Evolutionary conservation across 2,888 invertebrate genomes (phyloP).

Genomic region (Aspidiotus rigidus): DNA sequence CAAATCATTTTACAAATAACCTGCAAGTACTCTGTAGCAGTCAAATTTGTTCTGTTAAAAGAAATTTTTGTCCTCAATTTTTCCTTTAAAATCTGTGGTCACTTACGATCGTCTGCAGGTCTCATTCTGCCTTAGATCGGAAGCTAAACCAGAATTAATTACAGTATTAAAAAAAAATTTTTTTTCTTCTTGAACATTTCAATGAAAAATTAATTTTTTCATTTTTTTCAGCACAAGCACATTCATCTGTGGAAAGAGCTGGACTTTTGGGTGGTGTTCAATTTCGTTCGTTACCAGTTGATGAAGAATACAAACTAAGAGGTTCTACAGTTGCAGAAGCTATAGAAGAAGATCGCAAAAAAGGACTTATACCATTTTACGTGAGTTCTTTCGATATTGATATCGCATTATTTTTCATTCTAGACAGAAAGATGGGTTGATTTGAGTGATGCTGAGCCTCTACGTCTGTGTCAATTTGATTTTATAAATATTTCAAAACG

Average conservation of each 20-base stretch:
- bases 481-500: not conserved
- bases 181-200: not conserved
- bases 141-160: not conserved
- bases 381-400: constrained; percentile 51
- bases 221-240: constrained; percentile 62
- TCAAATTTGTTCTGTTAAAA: too few species aligned
- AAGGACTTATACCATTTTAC: constrained; percentile 91
- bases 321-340: constrained; percentile 67
- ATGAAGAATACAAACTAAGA: constrained; percentile 60
- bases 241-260: constrained; percentile 88
- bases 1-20: too few species aligned
- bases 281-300: constrained; percentile 62
- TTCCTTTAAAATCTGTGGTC: too few species aligned
- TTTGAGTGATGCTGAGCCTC: too few species aligned
- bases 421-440: too few species aligned
- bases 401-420: too few species aligned
- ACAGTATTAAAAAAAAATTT: not conserved
- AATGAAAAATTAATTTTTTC: not conserved
- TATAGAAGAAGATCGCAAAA: constrained; percentile 71
- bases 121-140: not conserved
- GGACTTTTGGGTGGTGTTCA: constrained; percentile 80
- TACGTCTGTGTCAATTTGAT: too few species aligned
- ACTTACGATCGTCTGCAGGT: not conserved
- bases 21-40: too few species aligned
- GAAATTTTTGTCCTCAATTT: too few species aligned